These are phyloP conservation scores for Lucilia sericata DNA, from an alignment of 1,140 invertebrate genomes.

Conservation along the genomic window DNA sequence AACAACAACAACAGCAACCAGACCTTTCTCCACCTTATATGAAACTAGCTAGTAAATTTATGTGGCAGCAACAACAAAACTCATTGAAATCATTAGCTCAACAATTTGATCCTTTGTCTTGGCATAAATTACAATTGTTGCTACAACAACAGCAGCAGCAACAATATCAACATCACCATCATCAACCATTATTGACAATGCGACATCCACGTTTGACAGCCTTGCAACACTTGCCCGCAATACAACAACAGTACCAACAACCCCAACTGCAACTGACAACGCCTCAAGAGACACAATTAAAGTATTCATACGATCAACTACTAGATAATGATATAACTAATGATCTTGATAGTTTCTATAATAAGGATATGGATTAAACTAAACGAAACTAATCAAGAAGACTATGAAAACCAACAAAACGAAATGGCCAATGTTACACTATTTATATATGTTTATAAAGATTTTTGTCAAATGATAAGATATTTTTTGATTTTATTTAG, in stretches of 20 bases:
- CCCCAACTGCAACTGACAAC: constrained; percentile 46
- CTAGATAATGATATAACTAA: constrained; percentile 28
- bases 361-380: constrained; percentile 31
- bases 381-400: too few relatives aligned
- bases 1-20: constrained; percentile 43
- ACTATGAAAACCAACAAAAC: background rate
- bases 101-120: constrained; percentile 43
- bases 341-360: constrained; percentile 22
- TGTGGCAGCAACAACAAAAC: constrained; percentile 46
- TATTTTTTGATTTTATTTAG: background rate
- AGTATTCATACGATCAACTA: constrained; percentile 2
- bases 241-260: constrained; percentile 47
- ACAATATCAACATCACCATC: constrained; percentile 46
- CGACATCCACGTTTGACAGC: constrained; percentile 40
- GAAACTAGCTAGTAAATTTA: constrained; percentile 50
- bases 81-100: constrained; percentile 42
- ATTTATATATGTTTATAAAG: background rate
- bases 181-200: constrained; percentile 28
- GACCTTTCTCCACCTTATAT: constrained; percentile 50
- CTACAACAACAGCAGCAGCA: constrained; percentile 50
- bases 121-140: constrained; percentile 56
- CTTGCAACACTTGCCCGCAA: constrained; percentile 41
- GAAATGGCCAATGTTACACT: background rate
- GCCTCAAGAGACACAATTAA: constrained; percentile 41
- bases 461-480: background rate